A percentile compares a stretch with the other conserved stretches of the same genome.
Conservation (phyloP, 2,797 vertebrate genomes). For the Loris lydekkerianus region DNA sequence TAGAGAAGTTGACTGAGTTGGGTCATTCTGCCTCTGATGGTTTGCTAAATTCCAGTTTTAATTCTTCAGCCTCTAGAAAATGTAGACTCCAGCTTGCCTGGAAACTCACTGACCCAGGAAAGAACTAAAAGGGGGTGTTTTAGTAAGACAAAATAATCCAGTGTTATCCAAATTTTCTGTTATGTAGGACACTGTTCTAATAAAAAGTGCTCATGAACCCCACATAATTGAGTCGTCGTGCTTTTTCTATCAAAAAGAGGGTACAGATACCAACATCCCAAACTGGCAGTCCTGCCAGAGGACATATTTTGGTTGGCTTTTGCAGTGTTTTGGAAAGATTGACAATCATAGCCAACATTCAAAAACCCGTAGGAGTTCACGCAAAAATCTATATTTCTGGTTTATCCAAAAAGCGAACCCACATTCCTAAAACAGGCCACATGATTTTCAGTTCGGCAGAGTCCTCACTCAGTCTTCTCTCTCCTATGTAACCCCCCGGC, state of each 20-base stretch:
- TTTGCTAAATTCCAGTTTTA: background rate
- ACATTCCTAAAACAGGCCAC: background rate
- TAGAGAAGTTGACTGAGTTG: background rate
- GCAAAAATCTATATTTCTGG: constrained; percentile 10
- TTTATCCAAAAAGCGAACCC: background rate
- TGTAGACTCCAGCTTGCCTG: constrained; percentile 23
- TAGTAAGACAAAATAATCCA: background rate
- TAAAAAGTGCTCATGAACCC: background rate
- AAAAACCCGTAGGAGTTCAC: background rate
- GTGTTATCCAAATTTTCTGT: background rate
- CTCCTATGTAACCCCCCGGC: background rate
- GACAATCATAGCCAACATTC: background rate
- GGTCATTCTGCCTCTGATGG: background rate
- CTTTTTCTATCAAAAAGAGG: background rate
- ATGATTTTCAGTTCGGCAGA: background rate
- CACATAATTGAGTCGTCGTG: background rate
- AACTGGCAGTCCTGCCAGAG: background rate
- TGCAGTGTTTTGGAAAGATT: background rate
- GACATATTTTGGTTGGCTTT: background rate
- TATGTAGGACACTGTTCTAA: background rate
- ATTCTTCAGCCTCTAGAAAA: background rate
- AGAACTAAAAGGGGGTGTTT: background rate
- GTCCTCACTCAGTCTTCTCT: background rate
- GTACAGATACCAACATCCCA: background rate
- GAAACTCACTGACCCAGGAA: background rate